A percentile compares a stretch with the other conserved stretches of the same genome.
Evolutionary conservation across 2,113 vertebrate genomes (phyloP).

Genomic region (Colistium nudipinnis): DNA sequence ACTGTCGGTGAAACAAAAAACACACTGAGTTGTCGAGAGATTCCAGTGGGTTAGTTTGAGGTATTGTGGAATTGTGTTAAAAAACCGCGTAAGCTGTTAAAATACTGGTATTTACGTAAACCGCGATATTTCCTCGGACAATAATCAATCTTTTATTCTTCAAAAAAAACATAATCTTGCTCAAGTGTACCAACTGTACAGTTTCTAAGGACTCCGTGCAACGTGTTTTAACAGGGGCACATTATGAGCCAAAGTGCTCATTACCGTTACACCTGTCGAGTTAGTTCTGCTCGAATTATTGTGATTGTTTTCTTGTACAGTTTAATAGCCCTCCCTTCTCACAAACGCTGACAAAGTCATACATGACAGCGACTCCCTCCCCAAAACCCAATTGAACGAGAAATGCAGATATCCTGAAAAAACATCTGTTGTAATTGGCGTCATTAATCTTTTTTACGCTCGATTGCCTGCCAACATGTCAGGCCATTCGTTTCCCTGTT

Average conservation of each 20-base stretch:
- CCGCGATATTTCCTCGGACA: no score
- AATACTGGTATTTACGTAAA: no score
- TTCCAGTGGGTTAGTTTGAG: constrained; percentile 3
- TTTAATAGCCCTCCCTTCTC: constrained; percentile 9
- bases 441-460: constrained; percentile 69
- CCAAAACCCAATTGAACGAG: constrained; percentile 40
- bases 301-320: constrained; percentile 35
- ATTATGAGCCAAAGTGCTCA: neutral
- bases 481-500: constrained; percentile 51
- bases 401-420: constrained; percentile 62
- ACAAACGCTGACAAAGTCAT: neutral
- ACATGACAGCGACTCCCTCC: constrained; percentile 21
- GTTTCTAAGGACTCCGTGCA: neutral
- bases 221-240: neutral
- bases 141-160: no score
- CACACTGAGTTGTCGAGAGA: constrained; percentile 33
- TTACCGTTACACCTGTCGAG: neutral
- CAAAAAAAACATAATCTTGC: no score
- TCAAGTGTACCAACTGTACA: no score
- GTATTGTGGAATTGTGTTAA: no score
- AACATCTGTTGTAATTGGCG: constrained; percentile 74
- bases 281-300: constrained; percentile 15
- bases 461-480: constrained; percentile 73
- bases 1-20: constrained; percentile 20
- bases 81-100: no score